Percentiles rank a stretch among this genome's conserved stretches.
Evolutionary conservation across 2,797 vertebrate genomes (phyloP).

Genomic region (Lepus oiostolus): DNA sequence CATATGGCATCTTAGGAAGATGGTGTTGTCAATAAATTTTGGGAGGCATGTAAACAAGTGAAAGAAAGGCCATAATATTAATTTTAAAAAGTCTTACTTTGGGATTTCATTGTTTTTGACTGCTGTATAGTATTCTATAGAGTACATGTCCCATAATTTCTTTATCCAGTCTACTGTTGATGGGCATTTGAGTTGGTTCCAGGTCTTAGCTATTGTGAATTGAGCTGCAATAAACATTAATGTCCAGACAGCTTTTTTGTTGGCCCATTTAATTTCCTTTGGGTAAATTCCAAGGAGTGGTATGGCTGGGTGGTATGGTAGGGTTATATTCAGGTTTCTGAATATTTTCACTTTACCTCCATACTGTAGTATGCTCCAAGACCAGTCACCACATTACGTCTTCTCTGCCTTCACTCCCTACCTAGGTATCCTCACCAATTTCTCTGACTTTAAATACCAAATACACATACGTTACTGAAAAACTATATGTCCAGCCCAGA

Average conservation of each 20-base stretch:
- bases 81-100: not conserved
- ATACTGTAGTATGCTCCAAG: not conserved
- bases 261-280: no score
- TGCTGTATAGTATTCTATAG: no score
- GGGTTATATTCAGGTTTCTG: no score
- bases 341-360: not conserved
- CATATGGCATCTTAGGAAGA: not conserved
- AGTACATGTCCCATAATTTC: no score
- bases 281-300: no score
- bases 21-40: not conserved
- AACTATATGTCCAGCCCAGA: not conserved
- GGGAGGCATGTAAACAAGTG: not conserved
- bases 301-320: no score
- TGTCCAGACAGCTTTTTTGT: no score
- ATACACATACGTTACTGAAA: not conserved
- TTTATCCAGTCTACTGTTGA: no score
- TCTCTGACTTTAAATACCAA: not conserved
- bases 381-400: not conserved
- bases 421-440: not conserved
- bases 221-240: no score
- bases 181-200: no score
- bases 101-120: no score
- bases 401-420: not conserved
- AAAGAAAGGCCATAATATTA: not conserved
- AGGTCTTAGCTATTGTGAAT: no score